Evolutionary conservation across 2,113 vertebrate genomes (phyloP).

Genomic region (Excalfactoria chinensis): DNA sequence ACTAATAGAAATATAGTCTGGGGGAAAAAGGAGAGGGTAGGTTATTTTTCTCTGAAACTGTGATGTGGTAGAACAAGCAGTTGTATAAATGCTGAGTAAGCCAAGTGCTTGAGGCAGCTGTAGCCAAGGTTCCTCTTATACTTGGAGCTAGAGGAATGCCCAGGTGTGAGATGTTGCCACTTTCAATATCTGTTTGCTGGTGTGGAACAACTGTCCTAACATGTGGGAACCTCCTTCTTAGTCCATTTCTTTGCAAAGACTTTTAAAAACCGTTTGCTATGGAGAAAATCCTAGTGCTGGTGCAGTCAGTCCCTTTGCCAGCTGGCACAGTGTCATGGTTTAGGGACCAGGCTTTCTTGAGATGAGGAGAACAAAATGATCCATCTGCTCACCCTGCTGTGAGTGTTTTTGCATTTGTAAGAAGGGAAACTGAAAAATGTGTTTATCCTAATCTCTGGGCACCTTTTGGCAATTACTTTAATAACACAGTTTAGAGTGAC

Average conservation of each 20-base stretch:
- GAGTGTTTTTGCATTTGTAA: slow-evolving; percentile 46
- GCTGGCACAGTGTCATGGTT: not conserved
- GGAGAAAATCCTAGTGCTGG: not conserved
- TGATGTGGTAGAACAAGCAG: not conserved
- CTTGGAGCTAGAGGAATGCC: not conserved
- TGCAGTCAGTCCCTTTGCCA: slow-evolving; percentile 29
- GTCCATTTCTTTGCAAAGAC: not conserved
- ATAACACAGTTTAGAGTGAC: slow-evolving; percentile 24
- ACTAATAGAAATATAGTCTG: not conserved
- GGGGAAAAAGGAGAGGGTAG: not conserved
- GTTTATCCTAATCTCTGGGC: slow-evolving; percentile 19
- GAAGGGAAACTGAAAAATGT: slow-evolving; percentile 46
- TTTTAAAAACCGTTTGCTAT: not conserved
- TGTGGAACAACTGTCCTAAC: not conserved
- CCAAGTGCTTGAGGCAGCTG: not conserved
- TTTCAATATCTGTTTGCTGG: not conserved
- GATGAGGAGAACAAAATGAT: slow-evolving; percentile 46
- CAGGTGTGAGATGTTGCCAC: fast-evolving
- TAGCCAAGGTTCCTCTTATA: not conserved
- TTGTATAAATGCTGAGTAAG: not conserved
- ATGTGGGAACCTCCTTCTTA: not conserved
- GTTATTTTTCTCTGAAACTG: not conserved
- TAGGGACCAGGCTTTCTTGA: slow-evolving; percentile 3
- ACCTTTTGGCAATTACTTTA: slow-evolving; percentile 51
- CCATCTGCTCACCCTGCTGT: slow-evolving; percentile 49